Base-by-base conservation (phyloP, 1,140 invertebrate genomes). In the Lineus longissimus region DNA sequence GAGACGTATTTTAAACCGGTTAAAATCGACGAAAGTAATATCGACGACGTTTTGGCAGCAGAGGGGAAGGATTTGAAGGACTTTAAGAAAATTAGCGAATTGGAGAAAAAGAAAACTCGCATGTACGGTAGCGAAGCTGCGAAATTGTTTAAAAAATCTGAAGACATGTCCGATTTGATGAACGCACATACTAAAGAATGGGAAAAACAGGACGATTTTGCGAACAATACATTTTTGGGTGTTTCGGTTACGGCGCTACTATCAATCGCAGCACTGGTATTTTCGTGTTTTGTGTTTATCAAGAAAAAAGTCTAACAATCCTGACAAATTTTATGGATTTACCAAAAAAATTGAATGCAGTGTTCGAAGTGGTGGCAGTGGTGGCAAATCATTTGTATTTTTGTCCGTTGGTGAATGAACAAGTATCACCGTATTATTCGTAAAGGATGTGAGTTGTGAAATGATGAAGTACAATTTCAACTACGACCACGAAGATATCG, bases 1-100 rank as follows among this genome's bases (percentile, higher is more conserved):
- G 47, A 51, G 47, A 51, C 47, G n/a, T 51, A 51, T 51, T 51
- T 51, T n/a, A 51, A 51, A n/a, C 47, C 47, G n/a, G 47, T 51
- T 51, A 27, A 51, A 51, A 51, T 51, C n/a, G 47, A 51, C 47
- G 47, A 51, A n/a, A 51, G 47, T 51, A 19, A 51, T 4, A 51
- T n/a, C 9, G 47, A 51, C 47, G 47, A 51, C n/a, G n/a, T 51
- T 51, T 51, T 51, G 47, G 47, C 6, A n/a, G 47, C 47, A n/a
- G 47, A 51, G 47, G 47, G 47, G 19, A 27, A 51, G 47, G 47
- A 51, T 51, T 51, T 51, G 6, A 51, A 51, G n/a, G 47, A 51
- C n/a, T 51, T 51, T n/a, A 51, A 51, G 47, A 51, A 51, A n/a
- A 51, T 51, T 6, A 51, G 47, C 47, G n/a, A n/a, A 51, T n/a